Conservation (phyloP, 53 echinoderm and acorn worm species). For the Patiria pectinifera region DNA sequence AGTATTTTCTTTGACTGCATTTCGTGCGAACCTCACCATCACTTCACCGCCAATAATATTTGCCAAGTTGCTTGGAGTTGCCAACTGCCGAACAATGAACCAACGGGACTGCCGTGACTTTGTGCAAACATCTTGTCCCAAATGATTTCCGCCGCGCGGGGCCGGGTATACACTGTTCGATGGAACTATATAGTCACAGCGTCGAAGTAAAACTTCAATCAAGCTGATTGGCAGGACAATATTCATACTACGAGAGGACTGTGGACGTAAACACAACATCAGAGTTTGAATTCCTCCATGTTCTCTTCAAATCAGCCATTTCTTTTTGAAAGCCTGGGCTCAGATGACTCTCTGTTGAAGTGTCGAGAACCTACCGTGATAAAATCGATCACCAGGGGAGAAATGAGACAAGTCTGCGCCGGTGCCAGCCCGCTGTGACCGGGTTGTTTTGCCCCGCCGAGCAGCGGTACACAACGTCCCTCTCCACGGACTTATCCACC, state of each 20-base stretch:
- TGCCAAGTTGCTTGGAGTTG: conserved; percentile 3
- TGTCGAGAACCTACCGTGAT: too few species aligned
- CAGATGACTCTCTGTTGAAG: not conserved
- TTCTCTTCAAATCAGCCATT: not conserved
- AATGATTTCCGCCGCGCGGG: not conserved
- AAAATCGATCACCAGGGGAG: too few species aligned
- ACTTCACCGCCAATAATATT: not conserved
- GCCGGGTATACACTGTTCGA: not conserved
- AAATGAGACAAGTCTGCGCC: too few species aligned
- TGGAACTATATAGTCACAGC: too few species aligned
- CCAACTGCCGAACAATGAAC: not conserved
- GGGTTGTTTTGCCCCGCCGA: too few species aligned
- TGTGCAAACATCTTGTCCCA: not conserved
- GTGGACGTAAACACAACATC: not conserved
- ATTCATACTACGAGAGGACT: too few species aligned
- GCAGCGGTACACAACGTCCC: not conserved
- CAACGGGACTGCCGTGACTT: not conserved
- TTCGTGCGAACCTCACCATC: not conserved
- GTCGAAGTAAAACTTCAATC: too few species aligned
- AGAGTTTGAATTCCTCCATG: not conserved
- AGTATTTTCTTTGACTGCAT: not conserved
- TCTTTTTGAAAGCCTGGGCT: not conserved
- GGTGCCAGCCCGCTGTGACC: too few species aligned
- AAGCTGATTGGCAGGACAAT: too few species aligned
- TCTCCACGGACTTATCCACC: not conserved